Conservation (phyloP, 2,113 vertebrate species). For the Columbina picui region DNA sequence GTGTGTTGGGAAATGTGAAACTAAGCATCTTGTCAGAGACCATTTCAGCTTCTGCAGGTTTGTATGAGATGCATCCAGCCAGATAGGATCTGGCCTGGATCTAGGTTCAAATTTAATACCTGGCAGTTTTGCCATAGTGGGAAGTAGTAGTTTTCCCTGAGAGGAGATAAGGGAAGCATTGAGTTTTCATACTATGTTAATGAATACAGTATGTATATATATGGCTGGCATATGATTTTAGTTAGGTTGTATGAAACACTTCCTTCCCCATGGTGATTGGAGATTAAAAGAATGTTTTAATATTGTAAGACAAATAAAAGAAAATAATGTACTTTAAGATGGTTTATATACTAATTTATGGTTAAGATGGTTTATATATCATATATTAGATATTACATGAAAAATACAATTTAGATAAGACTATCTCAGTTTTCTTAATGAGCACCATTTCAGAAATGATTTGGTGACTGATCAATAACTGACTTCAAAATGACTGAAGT, state of each 20-base stretch:
- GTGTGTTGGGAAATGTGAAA: not conserved
- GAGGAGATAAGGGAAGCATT: not conserved
- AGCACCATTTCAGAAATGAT: not conserved
- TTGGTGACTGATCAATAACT: not conserved
- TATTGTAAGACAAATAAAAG: not conserved
- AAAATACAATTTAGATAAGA: not conserved
- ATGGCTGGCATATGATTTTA: not conserved
- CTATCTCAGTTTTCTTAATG: not conserved
- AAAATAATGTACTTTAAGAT: not conserved
- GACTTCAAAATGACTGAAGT: not conserved
- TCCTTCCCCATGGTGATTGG: rapidly evolving
- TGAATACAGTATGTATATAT: not conserved
- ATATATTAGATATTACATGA: not conserved
- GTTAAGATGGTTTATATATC: not conserved
- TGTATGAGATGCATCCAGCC: not conserved
- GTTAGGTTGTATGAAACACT: not conserved
- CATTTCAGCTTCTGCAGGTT: not conserved
- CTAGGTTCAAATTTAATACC: not conserved
- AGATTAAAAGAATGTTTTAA: not conserved
- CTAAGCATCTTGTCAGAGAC: not conserved
- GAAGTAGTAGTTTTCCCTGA: not conserved
- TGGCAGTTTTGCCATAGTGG: not conserved
- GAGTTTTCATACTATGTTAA: not conserved
- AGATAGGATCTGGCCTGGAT: not conserved
- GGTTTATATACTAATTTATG: no score